These are phyloP conservation scores for Spongia lamella DNA, from an alignment of 37 sponge, comb jelly and placozoan species.

Conservation along the genomic window DNA sequence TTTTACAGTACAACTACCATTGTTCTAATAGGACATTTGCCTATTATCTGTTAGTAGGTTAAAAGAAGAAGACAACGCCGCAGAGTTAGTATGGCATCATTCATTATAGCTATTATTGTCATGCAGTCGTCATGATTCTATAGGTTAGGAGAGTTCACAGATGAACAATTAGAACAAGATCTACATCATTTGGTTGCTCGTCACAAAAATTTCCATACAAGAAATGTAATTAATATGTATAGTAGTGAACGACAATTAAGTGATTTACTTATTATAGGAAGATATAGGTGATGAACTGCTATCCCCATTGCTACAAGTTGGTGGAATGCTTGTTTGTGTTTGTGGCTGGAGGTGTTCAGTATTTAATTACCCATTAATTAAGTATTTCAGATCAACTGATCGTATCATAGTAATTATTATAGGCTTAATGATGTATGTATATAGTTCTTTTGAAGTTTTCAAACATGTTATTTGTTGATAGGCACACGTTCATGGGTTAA, in stretches of 20 bases:
- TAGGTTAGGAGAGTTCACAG: conserved; percentile 53
- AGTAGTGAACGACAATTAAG: too few relatives aligned
- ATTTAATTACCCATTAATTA: background rate
- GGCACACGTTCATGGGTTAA: conserved; percentile 67
- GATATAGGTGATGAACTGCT: conserved; percentile 26
- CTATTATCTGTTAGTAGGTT: too few relatives aligned
- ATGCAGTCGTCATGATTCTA: background rate
- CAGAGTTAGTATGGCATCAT: background rate
- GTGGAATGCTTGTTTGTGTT: background rate
- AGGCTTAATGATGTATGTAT: background rate
- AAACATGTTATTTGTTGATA: background rate
- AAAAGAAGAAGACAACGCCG: too few relatives aligned
- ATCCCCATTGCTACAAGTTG: conserved; percentile 64
- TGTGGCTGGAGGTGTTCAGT: background rate
- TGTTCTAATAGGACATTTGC: too few relatives aligned
- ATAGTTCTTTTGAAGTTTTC: background rate
- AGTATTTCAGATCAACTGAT: background rate
- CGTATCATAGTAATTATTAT: background rate
- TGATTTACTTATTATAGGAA: conserved; percentile 1
- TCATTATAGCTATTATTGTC: background rate
- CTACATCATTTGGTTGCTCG: conserved; percentile 5
- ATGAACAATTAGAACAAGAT: conserved; percentile 41
- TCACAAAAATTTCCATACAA: background rate
- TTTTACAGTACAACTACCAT: too few relatives aligned
- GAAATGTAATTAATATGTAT: background rate